phyloP scores from a whole-genome alignment of 2,113 vertebrate genomes.

The Macaca mulatta region DNA sequence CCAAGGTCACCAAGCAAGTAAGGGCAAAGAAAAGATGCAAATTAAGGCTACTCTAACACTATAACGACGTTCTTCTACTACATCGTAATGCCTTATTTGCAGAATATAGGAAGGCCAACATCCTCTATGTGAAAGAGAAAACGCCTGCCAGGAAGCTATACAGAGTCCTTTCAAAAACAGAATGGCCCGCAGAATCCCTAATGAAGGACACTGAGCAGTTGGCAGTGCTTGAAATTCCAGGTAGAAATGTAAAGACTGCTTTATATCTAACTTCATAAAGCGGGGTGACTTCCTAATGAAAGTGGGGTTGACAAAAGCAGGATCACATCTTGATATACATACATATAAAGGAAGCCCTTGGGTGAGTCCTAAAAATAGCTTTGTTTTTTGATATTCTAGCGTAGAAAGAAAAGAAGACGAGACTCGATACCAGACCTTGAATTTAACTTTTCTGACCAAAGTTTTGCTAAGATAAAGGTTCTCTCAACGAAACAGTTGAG shows the following conservation, averaged over 20 bases:
- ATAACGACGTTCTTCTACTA: background rate
- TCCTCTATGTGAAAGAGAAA: background rate
- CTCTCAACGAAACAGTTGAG: background rate
- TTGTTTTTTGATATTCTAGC: background rate
- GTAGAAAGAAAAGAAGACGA: background rate
- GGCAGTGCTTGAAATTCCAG: background rate
- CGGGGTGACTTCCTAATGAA: background rate
- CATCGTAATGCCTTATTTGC: background rate
- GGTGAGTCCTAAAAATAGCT: background rate
- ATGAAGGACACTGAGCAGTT: background rate
- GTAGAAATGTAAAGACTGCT: background rate
- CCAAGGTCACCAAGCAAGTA: background rate
- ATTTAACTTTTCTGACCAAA: background rate
- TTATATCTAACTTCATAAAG: background rate
- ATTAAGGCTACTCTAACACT: background rate
- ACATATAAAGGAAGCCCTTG: background rate
- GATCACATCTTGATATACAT: background rate
- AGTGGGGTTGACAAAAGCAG: background rate
- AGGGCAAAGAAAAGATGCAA: background rate
- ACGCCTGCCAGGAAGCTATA: background rate
- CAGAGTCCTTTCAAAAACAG: background rate
- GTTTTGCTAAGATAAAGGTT: background rate
- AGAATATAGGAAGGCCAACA: background rate
- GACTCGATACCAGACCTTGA: background rate
- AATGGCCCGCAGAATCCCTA: background rate